Conservation (phyloP, 1,140 invertebrate genomes). For the Sycophaga agraensis region DNA sequence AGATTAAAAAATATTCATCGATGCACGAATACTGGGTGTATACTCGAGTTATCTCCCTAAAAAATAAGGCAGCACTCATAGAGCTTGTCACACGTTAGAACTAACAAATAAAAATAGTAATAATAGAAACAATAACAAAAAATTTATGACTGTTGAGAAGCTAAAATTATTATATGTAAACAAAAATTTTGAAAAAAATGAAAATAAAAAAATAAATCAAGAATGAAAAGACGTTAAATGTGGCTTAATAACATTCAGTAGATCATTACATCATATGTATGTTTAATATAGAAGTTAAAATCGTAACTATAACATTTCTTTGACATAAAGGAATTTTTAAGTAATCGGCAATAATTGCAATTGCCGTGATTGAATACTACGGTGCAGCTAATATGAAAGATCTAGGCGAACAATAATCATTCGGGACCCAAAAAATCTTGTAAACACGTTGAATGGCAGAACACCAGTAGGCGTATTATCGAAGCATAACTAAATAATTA, state of each 20-base stretch:
- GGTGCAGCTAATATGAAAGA: not conserved
- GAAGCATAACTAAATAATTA: constrained; percentile 18
- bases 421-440: constrained; percentile 35
- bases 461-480: constrained; percentile 29
- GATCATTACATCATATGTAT: constrained; percentile 13
- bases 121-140: constrained; percentile 5
- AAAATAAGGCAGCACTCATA: too few relatives aligned
- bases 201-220: constrained; percentile 8
- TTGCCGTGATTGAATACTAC: not conserved
- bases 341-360: not conserved
- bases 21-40: too few relatives aligned
- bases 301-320: not conserved
- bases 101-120: too few relatives aligned
- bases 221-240: constrained; percentile 23
- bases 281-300: not conserved
- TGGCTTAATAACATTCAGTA: constrained; percentile 24
- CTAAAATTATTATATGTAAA: not conserved
- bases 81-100: too few relatives aligned
- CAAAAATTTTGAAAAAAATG: constrained; percentile 6
- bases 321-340: not conserved
- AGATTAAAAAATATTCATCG: too few relatives aligned
- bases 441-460: constrained; percentile 29
- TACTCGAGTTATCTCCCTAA: too few relatives aligned
- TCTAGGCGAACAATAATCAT: constrained; percentile 33
- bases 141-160: not conserved